A percentile compares a stretch with the other conserved stretches of the same genome.
Conservation (phyloP, 37 sponge, comb jelly and placozoan genomes). For the Ianthella basta region DNA sequence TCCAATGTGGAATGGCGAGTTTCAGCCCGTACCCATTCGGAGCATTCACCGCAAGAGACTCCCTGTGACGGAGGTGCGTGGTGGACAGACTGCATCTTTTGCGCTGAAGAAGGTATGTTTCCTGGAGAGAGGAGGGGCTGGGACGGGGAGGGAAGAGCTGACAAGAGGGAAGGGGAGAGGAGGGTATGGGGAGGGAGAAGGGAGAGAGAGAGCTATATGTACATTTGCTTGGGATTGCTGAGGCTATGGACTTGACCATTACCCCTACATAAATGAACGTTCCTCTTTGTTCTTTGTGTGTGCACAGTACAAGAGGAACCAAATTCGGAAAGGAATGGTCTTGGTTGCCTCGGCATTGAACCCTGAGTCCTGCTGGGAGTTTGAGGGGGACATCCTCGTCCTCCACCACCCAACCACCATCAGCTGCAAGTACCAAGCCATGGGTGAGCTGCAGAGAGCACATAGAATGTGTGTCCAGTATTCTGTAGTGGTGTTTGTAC, state of each 20-base stretch:
- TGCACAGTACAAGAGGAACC: constrained; percentile 46
- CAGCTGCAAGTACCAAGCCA: constrained; percentile 93
- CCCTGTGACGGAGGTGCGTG: constrained; percentile 89
- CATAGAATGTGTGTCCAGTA: too few species aligned
- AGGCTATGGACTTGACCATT: too few species aligned
- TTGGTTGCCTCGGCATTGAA: constrained; percentile 75
- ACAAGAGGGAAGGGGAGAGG: too few species aligned
- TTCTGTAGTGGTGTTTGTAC: too few species aligned
- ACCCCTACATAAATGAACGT: too few species aligned
- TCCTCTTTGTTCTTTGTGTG: neutral
- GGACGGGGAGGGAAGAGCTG: too few species aligned
- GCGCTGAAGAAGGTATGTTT: constrained; percentile 94
- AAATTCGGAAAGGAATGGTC: constrained; percentile 98
- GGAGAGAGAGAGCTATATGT: too few species aligned
- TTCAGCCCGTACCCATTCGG: constrained; percentile 81
- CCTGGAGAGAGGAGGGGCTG: too few species aligned
- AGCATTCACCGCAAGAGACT: constrained; percentile 96
- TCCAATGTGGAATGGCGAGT: constrained; percentile 86
- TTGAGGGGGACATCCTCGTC: constrained; percentile 96
- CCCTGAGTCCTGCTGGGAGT: constrained; percentile 93
- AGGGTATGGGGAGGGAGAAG: too few species aligned
- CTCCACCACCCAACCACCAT: constrained; percentile 99
- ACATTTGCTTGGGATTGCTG: too few species aligned
- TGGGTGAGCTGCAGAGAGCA: constrained; percentile 69
- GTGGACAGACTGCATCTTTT: constrained; percentile 97